Evolutionary conservation across 1,140 invertebrate species (phyloP), one percentile per base, ranked within the genome.

Genomic region (Brachionus koreanus): DNA sequence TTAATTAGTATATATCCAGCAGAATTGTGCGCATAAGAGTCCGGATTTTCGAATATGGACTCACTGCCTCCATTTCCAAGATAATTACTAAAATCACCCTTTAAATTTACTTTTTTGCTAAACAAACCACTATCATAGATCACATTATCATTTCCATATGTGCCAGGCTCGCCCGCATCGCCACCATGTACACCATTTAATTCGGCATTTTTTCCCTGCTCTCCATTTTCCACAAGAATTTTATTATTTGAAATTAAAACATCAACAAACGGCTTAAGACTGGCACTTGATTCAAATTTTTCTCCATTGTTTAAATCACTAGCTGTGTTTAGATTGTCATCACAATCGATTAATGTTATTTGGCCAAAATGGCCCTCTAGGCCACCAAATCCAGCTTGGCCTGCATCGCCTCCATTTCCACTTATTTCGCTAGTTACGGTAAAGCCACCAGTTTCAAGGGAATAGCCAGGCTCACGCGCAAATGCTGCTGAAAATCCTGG

Each of bases 321-420:
- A 52, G 19, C 33, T 35, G 33, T 35, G 61, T 2, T 65, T 13
- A 65, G n/a, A 29, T 65, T 65, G 33, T 65, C 61, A 65, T 65
- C 61, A 65, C 61, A 65, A 65, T 65, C 23, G 25, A 65, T 65
- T 65, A 65, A 13, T 35, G 33, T 65, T 65, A 65, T 65, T 65
- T 65, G 25, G 33, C 61, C 61, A 65, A 33, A 65, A 13, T n/a
- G 33, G 33, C 61, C 61, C 61, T 65, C 25, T 33, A 33, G 61
- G 33, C 61, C 61, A 35, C 61, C 61, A 33, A 33, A 33, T 33
- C 61, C 61, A 35, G 61, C 25, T 33, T 35, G 25, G 13, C 61
- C 61, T 33, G 61, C 61, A 65, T 65, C 61, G 61, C 61, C 61
- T 9, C 61, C 61, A 33, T 35, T 65, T 33, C 61, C 61, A 35